Base-by-base conservation (phyloP, 2,113 vertebrate species). In the Hymenochirus boettgeri region DNA sequence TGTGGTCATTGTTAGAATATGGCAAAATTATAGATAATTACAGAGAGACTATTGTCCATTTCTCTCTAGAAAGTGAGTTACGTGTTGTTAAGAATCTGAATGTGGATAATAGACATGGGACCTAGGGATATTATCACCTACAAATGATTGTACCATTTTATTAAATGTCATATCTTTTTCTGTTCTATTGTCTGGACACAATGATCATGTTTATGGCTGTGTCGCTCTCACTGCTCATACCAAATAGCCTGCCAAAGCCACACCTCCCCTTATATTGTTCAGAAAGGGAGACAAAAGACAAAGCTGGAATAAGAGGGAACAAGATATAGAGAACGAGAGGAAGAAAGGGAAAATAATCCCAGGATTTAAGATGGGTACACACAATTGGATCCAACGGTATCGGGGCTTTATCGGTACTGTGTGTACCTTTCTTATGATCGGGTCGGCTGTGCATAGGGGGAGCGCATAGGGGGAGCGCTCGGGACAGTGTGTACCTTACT, bases 121-220 rank as follows among this genome's bases (percentile, higher is more conserved):
- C 52, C 46, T 58, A 47, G 21, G 55, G 46, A 59, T 66, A 66
- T 66, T 58, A 66, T n/a, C 55, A 52, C 46, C 59, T 66, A 58
- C 31, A 66, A 66, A 66, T 52, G 64, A 66, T 58, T 51, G 64
- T 58, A 59, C 55, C 64, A 66, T 66, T 48, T 65, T 57, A 37
- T 53, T 65, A 65, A 66, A 66, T 66, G 64, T 59, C 46, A 66
- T 66, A 58, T 51, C 29, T 66, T 58, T 51, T 58, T 39, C 64
- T 19, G 55, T 19, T 45, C 64, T 51, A 66, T 66, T 66, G 64
- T 59, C 64, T 66, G 55, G 58, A 51, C 33, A 66, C 64, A 66
- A 66, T 66, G 64, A 66, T n/a, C 46, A 52, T 66, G 64, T 66
- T 66, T 66, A 58, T 59, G 46, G 29, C 45, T 39, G 13, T 21